phyloP scores from a whole-genome alignment of 2,888 invertebrate genomes.

The Amblyjoppa fuscipennis region DNA sequence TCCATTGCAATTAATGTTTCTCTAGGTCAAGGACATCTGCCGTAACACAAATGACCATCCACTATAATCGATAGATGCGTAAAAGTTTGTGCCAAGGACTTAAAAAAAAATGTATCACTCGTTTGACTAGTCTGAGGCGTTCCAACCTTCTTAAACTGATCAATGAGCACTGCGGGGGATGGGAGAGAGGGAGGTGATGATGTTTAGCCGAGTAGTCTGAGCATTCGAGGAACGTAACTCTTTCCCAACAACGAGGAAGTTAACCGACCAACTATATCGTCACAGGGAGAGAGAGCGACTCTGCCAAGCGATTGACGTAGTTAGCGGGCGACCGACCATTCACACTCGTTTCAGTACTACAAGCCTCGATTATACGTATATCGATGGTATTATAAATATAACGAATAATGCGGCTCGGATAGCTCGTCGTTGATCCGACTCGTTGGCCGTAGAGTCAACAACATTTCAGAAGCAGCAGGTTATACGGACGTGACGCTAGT shows the following conservation, averaged over 20 bases:
- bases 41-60: too few species aligned
- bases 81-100: too few species aligned
- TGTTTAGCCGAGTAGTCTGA: conserved; percentile 24
- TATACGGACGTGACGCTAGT: conserved; percentile 40
- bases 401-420: conserved; percentile 33
- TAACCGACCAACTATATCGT: conserved; percentile 12
- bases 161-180: conserved; percentile 8
- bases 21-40: too few species aligned
- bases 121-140: too few species aligned
- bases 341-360: conserved; percentile 30
- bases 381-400: conserved; percentile 45
- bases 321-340: conserved; percentile 33
- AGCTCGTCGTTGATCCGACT: conserved; percentile 28
- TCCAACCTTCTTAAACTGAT: conserved; percentile 8
- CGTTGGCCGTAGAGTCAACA: conserved; percentile 36
- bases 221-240: conserved; percentile 37
- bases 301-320: conserved; percentile 40
- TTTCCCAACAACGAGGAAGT: conserved; percentile 23
- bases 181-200: background rate
- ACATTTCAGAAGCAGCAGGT: conserved; percentile 27
- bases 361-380: conserved; percentile 1
- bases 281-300: background rate
- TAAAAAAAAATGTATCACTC: too few species aligned
- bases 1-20: too few species aligned
- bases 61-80: too few species aligned